phyloP scores from a whole-genome alignment of 2,113 vertebrate species.

The Gorsachius goisagi region DNA sequence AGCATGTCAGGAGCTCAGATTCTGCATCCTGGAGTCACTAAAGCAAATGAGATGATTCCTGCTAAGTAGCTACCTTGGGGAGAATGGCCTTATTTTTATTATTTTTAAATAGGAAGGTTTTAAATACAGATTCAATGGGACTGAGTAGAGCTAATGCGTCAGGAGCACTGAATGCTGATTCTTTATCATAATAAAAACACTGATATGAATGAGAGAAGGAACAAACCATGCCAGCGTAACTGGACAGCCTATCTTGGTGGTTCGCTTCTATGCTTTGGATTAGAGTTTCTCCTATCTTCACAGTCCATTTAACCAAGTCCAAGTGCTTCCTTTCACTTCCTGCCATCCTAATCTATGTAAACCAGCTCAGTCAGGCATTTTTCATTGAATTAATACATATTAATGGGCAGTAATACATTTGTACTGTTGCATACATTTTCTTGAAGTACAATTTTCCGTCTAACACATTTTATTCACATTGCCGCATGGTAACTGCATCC shows the following conservation, averaged over 20 bases:
- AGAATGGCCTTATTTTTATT: neutral
- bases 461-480: slow-evolving; percentile 69
- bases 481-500: slow-evolving; percentile 56
- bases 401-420: slow-evolving; percentile 69
- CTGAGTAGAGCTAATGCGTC: neutral
- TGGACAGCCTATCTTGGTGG: neutral
- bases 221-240: neutral
- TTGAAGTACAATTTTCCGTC: slow-evolving; percentile 67
- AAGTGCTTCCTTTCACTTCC: slow-evolving; percentile 53
- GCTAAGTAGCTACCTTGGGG: neutral
- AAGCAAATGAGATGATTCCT: slow-evolving; percentile 21
- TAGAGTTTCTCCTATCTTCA: slow-evolving; percentile 9
- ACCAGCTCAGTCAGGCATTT: slow-evolving; percentile 59
- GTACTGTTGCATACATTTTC: slow-evolving; percentile 67
- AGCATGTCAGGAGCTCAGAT: neutral
- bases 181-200: neutral
- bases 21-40: neutral
- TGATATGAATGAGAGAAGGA: neutral
- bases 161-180: neutral
- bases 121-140: neutral
- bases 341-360: slow-evolving; percentile 65
- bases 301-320: slow-evolving; percentile 61
- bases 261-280: neutral
- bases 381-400: slow-evolving; percentile 72
- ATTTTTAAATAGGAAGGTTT: slow-evolving; percentile 15